Conservation (phyloP, 2,797 vertebrate genomes). For the Rhabdophis nuchalis region DNA sequence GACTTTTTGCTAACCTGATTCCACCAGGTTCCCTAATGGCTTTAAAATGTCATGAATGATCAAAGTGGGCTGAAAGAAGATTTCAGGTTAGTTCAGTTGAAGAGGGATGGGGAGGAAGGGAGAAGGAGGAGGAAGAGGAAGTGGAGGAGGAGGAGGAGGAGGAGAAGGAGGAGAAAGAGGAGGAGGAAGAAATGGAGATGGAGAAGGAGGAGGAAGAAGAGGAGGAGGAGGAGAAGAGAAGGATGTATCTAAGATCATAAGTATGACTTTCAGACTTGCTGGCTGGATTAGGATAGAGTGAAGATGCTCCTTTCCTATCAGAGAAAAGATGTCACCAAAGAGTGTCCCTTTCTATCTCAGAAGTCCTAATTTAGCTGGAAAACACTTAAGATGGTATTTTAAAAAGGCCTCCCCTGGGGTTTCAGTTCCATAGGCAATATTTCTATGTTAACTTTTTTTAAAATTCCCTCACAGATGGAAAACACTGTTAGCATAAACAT, state of each 20-base stretch:
- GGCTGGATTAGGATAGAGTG: not conserved
- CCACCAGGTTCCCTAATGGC: conserved; percentile 35
- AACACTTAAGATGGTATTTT: not conserved
- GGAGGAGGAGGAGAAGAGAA: not conserved
- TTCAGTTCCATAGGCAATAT: not conserved
- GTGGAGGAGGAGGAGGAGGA: too few species aligned
- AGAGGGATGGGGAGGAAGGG: not conserved
- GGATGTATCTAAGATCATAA: not conserved
- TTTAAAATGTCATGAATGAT: conserved; percentile 32
- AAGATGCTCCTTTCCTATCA: not conserved
- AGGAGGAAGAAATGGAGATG: not conserved
- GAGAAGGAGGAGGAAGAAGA: not conserved
- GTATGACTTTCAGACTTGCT: not conserved
- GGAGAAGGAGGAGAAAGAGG: too few species aligned
- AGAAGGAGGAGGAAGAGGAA: too few species aligned
- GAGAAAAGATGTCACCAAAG: not conserved
- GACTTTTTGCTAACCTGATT: conserved; percentile 54
- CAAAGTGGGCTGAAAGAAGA: conserved; percentile 26
- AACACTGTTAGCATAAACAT: not conserved
- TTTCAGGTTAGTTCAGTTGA: not conserved
- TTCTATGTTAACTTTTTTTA: not conserved
- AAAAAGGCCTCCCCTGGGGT: not conserved
- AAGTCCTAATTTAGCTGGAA: not conserved
- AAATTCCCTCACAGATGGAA: not conserved
- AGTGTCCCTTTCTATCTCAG: not conserved